Base-by-base conservation (phyloP, 1,140 invertebrate species). In the Samia ricini region DNA sequence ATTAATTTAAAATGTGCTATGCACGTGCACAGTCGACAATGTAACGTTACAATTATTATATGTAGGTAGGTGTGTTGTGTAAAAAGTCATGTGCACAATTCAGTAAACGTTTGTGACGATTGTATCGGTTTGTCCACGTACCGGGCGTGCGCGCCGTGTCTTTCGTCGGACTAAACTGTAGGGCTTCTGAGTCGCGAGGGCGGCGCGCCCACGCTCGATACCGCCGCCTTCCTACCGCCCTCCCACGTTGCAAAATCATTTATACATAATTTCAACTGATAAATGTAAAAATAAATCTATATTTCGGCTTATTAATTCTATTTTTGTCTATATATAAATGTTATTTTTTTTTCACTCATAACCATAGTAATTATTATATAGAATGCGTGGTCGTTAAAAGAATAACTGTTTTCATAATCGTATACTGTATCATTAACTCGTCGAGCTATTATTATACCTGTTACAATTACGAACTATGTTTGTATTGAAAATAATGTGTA, bases 201-300 rank as follows among this genome's bases (percentile, higher is more conserved):
- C 84, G 81, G 76, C 84, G 80, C 83, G 81, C 83, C 84, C 82
- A 86, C 85, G 86, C 82, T 89, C 86, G 76, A 87, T 88, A 87
- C 77, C 77, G 79, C 79, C 79, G 80, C 84, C 83, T 75, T 79
- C 79, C 81, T 74, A 76, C 68, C 79, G 74, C 83, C 87, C 85
- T 84, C 87, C 85, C 80, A 83, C 83, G 76, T 84, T 83, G 76
- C 82, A 81, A 87, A 84, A 81, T 79, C 81, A 83, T 87, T 85
- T 75, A 72, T 77, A 87, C 33, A 42, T 42, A 84, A 80, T 85
- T 72, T 77, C 73, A 78, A 83, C 74, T 74, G 72, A 74, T 81
- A 82, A 76, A 73, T 77, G 68, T 69, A 62, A 74, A 84, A 85
- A 80, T 72, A 70, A 42, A 15, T 42, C 33, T 12, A 42, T 15